Evolutionary conservation across 2,113 vertebrate genomes (phyloP).

Genomic region (Bujurquina vittata): DNA sequence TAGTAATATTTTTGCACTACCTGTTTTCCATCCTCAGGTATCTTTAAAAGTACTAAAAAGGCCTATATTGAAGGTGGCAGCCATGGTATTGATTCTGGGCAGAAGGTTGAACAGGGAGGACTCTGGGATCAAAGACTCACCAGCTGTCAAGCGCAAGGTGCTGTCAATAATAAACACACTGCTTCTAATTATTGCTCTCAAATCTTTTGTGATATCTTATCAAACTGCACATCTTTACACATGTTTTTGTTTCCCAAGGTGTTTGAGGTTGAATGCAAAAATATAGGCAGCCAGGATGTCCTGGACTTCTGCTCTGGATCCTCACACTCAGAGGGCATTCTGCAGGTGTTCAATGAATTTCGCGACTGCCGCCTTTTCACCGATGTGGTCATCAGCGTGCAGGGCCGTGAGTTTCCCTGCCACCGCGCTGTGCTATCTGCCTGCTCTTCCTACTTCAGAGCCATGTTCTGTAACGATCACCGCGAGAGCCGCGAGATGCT

Average conservation of each 20-base stretch:
- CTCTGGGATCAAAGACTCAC: slow-evolving; percentile 90
- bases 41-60: background rate
- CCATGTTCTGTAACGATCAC: slow-evolving; percentile 97
- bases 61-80: slow-evolving; percentile 75
- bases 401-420: slow-evolving; percentile 94
- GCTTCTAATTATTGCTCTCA: background rate
- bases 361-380: slow-evolving; percentile 93
- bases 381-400: slow-evolving; percentile 94
- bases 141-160: slow-evolving; percentile 96
- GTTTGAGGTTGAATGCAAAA: slow-evolving; percentile 95
- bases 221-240: background rate
- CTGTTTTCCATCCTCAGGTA: slow-evolving; percentile 30
- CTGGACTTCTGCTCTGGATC: slow-evolving; percentile 95
- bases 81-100: slow-evolving; percentile 98
- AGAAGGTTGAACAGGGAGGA: slow-evolving; percentile 95
- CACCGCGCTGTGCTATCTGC: slow-evolving; percentile 93
- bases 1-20: background rate
- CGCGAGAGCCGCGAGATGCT: slow-evolving; percentile 93
- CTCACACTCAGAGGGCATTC: slow-evolving; percentile 93
- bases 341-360: slow-evolving; percentile 97
- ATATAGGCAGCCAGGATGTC: slow-evolving; percentile 85
- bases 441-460: slow-evolving; percentile 95
- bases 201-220: background rate
- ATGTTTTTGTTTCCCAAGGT: slow-evolving; percentile 79
- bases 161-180: background rate